Conservation (phyloP, 1,140 invertebrate genomes). For the Papilio glaucus region DNA sequence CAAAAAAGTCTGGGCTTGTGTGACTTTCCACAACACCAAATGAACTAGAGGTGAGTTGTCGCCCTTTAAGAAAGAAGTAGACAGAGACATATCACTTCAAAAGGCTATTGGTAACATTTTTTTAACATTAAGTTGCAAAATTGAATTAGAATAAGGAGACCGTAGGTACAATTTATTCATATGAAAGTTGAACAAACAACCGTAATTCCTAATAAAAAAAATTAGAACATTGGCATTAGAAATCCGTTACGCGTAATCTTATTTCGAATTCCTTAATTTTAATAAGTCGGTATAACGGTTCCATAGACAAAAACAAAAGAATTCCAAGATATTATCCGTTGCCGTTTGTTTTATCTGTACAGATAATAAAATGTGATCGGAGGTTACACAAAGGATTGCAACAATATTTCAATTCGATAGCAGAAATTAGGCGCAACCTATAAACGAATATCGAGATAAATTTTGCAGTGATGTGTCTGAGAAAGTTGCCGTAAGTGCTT, state of each 20-base stretch:
- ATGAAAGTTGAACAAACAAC: too few relatives aligned
- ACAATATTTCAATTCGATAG: constrained; percentile 12
- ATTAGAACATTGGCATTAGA: too few relatives aligned
- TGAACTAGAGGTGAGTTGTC: too few relatives aligned
- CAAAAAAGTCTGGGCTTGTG: too few relatives aligned
- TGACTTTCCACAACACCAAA: too few relatives aligned
- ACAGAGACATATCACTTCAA: too few relatives aligned
- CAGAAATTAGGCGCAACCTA: neutral
- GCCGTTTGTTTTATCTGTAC: constrained; percentile 9
- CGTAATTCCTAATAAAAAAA: too few relatives aligned
- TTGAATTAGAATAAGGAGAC: constrained; percentile 24
- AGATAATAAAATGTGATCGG: constrained; percentile 21
- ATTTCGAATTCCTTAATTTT: neutral
- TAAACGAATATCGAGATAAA: neutral
- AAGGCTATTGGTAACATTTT: too few relatives aligned
- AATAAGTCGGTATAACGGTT: constrained; percentile 5
- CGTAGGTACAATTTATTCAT: neutral
- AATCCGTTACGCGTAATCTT: constrained; percentile 8
- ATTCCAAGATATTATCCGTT: constrained; percentile 12
- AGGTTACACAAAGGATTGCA: constrained; percentile 2
- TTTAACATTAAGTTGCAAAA: too few relatives aligned
- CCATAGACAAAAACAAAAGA: constrained; percentile 1
- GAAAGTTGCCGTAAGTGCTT: neutral
- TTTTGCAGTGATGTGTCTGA: neutral
- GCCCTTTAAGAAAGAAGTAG: too few relatives aligned